Percentiles rank a stretch among this genome's conserved stretches.
These are phyloP conservation scores for Trachurus trachurus DNA, from an alignment of 2,797 vertebrate species.

Conservation along the genomic window DNA sequence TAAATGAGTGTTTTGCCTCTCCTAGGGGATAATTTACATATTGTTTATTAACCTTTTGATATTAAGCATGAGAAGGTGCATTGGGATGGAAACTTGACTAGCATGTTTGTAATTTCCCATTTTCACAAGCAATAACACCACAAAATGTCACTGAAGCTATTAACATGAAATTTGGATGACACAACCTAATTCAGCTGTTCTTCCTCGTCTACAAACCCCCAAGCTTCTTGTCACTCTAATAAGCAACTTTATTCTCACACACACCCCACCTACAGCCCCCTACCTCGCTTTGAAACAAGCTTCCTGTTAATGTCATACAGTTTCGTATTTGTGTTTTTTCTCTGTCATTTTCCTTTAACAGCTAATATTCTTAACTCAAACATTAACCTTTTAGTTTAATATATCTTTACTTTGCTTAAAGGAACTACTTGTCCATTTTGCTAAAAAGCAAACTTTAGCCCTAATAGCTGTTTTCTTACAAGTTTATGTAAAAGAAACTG, in stretches of 20 bases:
- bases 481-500: too few species aligned
- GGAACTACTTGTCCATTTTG: not conserved
- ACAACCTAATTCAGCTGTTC: constrained; percentile 53
- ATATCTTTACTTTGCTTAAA: not conserved
- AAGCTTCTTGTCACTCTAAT: constrained; percentile 54
- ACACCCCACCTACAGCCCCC: not conserved
- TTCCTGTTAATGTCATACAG: constrained; percentile 27
- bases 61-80: constrained; percentile 66
- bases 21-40: constrained; percentile 70
- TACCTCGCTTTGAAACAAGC: constrained; percentile 7
- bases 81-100: constrained; percentile 60
- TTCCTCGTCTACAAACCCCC: constrained; percentile 44
- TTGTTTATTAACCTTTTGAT: constrained; percentile 80
- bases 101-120: constrained; percentile 72
- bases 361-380: constrained; percentile 12
- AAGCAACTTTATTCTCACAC: constrained; percentile 14
- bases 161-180: constrained; percentile 72
- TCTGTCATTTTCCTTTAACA: not conserved
- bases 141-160: constrained; percentile 76
- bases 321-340: not conserved
- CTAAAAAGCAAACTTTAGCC: not conserved
- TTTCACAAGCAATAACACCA: constrained; percentile 72
- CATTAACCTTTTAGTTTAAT: not conserved
- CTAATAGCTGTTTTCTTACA: not conserved
- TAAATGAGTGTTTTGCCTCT: constrained; percentile 59